A percentile compares a stretch with the other conserved stretches of the same genome.
phyloP scores from a whole-genome alignment of 2,113 vertebrate species.

The Trichechus manatus region DNA sequence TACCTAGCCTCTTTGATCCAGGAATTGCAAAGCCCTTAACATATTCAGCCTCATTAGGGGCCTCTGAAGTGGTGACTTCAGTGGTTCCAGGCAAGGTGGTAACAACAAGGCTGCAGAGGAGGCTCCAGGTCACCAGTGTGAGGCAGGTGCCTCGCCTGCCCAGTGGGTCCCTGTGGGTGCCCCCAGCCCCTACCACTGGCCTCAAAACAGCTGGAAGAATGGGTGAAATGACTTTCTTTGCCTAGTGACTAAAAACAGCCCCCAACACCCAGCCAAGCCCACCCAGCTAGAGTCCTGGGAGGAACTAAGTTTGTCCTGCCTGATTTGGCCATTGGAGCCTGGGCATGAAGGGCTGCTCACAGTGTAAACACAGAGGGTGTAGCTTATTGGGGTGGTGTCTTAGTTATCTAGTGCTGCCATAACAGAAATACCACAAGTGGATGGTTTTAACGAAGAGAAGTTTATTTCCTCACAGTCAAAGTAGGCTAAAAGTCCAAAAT shows the following conservation, averaged over 20 bases:
- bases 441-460: no score
- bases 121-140: constrained; percentile 33
- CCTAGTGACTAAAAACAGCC: constrained; percentile 11
- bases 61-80: constrained; percentile 79
- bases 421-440: no score
- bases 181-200: neutral
- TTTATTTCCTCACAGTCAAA: no score
- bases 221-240: neutral
- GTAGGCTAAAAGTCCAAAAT: no score
- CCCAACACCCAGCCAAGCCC: neutral
- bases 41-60: constrained; percentile 66
- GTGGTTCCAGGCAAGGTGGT: constrained; percentile 51
- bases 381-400: neutral
- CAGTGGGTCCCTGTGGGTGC: neutral
- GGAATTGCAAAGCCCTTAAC: constrained; percentile 63
- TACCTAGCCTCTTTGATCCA: constrained; percentile 77
- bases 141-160: constrained; percentile 28
- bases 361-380: neutral
- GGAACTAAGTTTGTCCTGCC: neutral
- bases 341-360: neutral
- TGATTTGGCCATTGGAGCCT: neutral
- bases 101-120: constrained; percentile 56
- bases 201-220: neutral
- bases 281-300: neutral
- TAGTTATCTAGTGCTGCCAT: no score